A percentile compares a stretch with the other conserved stretches of the same genome.
Conservation (phyloP, 64 coral and sea anemone genomes). For the Dendrophyllia cribrosa region DNA sequence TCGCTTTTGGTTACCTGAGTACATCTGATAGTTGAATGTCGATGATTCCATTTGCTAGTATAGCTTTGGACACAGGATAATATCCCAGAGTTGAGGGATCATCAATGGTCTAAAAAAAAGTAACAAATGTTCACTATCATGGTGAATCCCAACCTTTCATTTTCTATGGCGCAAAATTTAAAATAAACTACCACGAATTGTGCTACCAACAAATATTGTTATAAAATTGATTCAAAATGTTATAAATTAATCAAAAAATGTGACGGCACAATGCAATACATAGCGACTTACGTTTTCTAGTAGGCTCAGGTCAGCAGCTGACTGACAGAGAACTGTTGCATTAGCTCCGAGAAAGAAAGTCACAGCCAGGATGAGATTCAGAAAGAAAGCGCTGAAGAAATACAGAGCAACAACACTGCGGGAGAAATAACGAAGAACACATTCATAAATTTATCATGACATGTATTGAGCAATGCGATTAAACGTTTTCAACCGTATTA, state of each 20-base stretch:
- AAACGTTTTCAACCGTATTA: no score
- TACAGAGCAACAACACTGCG: slow-evolving; percentile 42
- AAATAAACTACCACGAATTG: no score
- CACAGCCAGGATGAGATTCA: slow-evolving; percentile 62
- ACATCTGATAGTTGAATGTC: slow-evolving; percentile 67
- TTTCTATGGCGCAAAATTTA: no score
- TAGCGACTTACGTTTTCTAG: slow-evolving; percentile 66
- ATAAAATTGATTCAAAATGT: no score
- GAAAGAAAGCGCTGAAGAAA: slow-evolving; percentile 72
- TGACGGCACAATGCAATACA: no score
- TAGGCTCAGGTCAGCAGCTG: slow-evolving; percentile 63
- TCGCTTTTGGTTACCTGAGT: slow-evolving; percentile 45
- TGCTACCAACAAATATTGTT: no score
- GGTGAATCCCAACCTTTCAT: neutral
- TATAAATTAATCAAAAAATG: no score
- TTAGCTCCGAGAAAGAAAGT: slow-evolving; percentile 74
- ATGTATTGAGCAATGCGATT: no score
- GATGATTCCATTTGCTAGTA: slow-evolving; percentile 60
- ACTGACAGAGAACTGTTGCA: slow-evolving; percentile 71
- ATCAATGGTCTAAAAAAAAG: slow-evolving; percentile 70
- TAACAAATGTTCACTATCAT: neutral
- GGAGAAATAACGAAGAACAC: neutral
- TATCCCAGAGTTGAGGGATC: slow-evolving; percentile 79
- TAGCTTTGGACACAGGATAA: slow-evolving; percentile 72
- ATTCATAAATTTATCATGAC: neutral